Evolutionary conservation across 1,140 invertebrate genomes (phyloP), one percentile per base, ranked within the genome.

Genomic region (Drosophila elegans): DNA sequence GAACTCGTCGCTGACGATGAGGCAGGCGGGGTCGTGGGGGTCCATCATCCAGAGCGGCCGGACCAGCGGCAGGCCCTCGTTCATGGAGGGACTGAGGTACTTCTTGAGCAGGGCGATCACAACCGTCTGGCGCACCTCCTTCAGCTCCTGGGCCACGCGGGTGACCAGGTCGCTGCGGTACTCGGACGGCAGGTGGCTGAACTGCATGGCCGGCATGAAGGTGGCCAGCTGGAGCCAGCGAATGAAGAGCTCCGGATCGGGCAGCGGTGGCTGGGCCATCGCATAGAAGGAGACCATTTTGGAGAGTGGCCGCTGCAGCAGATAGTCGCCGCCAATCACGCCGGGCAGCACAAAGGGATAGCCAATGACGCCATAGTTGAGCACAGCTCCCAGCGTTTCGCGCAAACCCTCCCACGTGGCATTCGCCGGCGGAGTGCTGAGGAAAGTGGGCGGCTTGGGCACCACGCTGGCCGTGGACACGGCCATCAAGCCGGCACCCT

Each of bases 221-320:
- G 97, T 96, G n/a, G 97, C 96, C 64, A 98, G 93, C 91, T 99
- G 97, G n/a, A 99, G 92, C 98, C 98, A 99, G 51, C 98, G 94
- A 49, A 98, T 95, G 84, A 97, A 99, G 6, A 99, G 93, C 88
- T 99, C 97, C 73, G 95, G 94, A 56, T 97, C 96, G 0, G 97
- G 97, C 12, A 97, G 79, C 6, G 78, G 73, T 7, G 91, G 90
- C 44, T 91, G 89, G 0, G 63, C 82, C 21, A 92, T 32, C 5
- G 91, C 90, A 27, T 92, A 91, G 68, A 91, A 92, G 1, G 85
- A 89, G 2, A 91, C 67, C 88, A 92, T 92, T 61, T 91, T 91
- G 39, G 76, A 72, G 10, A 90, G 49, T 13, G 90, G 68, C 63
- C 80, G 72, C 27, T 91, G 54, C 7, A 92, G 61, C 51, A 75